These are phyloP conservation scores for Catocala nupta DNA, from an alignment of 2,888 invertebrate species.

Conservation along the genomic window DNA sequence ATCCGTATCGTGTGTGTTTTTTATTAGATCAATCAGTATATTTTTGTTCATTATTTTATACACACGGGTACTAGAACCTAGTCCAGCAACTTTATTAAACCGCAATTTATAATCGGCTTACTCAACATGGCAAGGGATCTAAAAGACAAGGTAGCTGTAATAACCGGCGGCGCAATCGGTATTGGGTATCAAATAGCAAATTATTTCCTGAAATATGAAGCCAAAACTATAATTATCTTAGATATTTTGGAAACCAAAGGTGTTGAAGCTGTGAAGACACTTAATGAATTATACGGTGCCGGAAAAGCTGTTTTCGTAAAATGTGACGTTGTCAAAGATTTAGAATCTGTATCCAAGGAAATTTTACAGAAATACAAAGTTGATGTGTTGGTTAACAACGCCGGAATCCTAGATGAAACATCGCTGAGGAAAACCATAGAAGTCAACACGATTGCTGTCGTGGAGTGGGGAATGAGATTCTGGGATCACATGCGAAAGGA, in stretches of 20 bases:
- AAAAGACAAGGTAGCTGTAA: slow-evolving; percentile 53
- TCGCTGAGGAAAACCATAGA: slow-evolving; percentile 49
- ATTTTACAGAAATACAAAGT: slow-evolving; percentile 60
- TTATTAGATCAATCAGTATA: no score
- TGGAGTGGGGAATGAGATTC: slow-evolving; percentile 77
- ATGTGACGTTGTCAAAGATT: slow-evolving; percentile 79
- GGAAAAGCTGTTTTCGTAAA: slow-evolving; percentile 77
- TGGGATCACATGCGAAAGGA: slow-evolving; percentile 85
- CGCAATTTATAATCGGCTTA: no score
- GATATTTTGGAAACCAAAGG: slow-evolving; percentile 59
- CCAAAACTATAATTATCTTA: slow-evolving; percentile 51
- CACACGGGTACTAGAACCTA: no score
- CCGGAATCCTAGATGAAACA: slow-evolving; percentile 64
- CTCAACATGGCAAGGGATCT: slow-evolving; percentile 46
- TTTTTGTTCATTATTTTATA: no score
- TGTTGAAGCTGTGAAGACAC: slow-evolving; percentile 62
- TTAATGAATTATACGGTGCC: slow-evolving; percentile 74
- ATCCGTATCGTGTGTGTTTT: no score
- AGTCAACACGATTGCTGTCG: slow-evolving; percentile 63
- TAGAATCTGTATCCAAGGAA: slow-evolving; percentile 68
- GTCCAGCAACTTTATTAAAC: no score
- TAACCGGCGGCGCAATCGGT: slow-evolving; percentile 86
- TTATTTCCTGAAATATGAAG: slow-evolving; percentile 74
- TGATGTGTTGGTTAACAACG: slow-evolving; percentile 76
- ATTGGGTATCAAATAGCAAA: slow-evolving; percentile 80